Conservation (phyloP, 2,113 vertebrate genomes). For the Neolamprologus falcicula region DNA sequence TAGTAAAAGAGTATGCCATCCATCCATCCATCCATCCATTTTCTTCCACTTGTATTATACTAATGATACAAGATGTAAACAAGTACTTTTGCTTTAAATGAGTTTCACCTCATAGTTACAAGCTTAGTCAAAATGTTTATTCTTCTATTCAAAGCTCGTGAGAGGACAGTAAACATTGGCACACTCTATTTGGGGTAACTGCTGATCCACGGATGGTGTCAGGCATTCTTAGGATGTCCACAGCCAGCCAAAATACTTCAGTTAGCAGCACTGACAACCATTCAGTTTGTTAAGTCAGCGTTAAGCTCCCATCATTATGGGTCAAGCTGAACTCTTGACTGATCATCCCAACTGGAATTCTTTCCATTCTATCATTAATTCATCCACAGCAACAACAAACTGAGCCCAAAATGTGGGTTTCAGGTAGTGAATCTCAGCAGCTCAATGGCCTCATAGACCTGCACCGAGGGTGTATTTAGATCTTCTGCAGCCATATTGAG, state of each 20-base stretch:
- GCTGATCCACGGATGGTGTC: slow-evolving; percentile 22
- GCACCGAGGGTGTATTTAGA: slow-evolving; percentile 38
- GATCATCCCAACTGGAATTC: slow-evolving; percentile 44
- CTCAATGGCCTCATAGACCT: slow-evolving; percentile 19
- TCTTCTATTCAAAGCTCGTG: slow-evolving; percentile 2
- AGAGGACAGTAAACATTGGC: slow-evolving; percentile 49
- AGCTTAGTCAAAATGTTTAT: slow-evolving; percentile 14
- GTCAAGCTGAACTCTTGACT: slow-evolving; percentile 63
- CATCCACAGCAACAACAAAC: slow-evolving; percentile 31
- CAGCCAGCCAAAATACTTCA: slow-evolving; percentile 11
- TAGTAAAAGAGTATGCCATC: not conserved
- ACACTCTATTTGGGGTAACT: slow-evolving; percentile 38
- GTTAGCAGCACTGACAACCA: slow-evolving; percentile 36
- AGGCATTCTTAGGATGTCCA: slow-evolving; percentile 4
- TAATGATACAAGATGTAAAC: not conserved
- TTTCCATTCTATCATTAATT: slow-evolving; percentile 48
- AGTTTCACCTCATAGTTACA: not conserved
- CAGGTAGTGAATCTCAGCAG: slow-evolving; percentile 29
- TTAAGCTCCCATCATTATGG: slow-evolving; percentile 50
- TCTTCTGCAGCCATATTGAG: slow-evolving; percentile 50
- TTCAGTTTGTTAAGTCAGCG: slow-evolving; percentile 62
- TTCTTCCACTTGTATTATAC: not conserved
- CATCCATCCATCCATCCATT: not conserved
- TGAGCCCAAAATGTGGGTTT: not conserved
- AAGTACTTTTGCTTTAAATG: not conserved